These are phyloP conservation scores for Siniperca knerii DNA, from an alignment of 2,113 vertebrate genomes.

Conservation along the genomic window DNA sequence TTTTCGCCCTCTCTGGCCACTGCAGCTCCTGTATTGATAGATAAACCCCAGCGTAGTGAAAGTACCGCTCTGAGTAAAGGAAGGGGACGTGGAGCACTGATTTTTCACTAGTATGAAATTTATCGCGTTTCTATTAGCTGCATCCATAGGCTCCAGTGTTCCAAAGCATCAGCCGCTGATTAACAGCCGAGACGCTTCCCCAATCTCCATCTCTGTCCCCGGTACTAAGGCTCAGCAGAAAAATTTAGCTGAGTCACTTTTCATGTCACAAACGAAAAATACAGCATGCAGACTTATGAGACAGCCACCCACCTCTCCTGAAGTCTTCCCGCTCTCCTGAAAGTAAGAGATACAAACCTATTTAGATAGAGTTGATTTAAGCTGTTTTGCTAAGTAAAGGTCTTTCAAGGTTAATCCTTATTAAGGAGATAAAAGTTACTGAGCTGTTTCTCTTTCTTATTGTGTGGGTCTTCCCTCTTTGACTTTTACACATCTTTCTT, in stretches of 20 bases:
- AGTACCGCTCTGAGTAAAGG: background rate
- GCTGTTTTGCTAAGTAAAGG: constrained; percentile 27
- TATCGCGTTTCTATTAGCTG: constrained; percentile 19
- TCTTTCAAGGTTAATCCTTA: constrained; percentile 35
- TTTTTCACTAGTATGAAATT: constrained; percentile 18
- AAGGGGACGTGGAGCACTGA: background rate
- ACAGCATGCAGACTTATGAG: constrained; percentile 20
- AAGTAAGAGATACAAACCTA: constrained; percentile 24
- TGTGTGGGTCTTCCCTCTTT: background rate
- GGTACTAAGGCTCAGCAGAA: constrained; percentile 60
- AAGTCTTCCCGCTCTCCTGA: constrained; percentile 38
- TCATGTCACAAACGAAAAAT: constrained; percentile 56
- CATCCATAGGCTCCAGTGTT: constrained; percentile 28
- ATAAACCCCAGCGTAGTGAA: background rate
- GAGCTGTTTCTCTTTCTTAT: background rate
- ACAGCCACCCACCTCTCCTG: background rate
- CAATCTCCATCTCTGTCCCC: constrained; percentile 29
- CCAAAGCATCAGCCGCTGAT: constrained; percentile 46
- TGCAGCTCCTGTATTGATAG: background rate
- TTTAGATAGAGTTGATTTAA: constrained; percentile 40
- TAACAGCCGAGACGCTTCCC: constrained; percentile 36
- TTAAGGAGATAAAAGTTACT: constrained; percentile 25
- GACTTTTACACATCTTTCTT: background rate
- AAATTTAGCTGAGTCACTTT: constrained; percentile 66
- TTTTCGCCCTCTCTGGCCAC: background rate